Conservation (phyloP, 1,140 invertebrate genomes). For the Meteorus sp. region DNA sequence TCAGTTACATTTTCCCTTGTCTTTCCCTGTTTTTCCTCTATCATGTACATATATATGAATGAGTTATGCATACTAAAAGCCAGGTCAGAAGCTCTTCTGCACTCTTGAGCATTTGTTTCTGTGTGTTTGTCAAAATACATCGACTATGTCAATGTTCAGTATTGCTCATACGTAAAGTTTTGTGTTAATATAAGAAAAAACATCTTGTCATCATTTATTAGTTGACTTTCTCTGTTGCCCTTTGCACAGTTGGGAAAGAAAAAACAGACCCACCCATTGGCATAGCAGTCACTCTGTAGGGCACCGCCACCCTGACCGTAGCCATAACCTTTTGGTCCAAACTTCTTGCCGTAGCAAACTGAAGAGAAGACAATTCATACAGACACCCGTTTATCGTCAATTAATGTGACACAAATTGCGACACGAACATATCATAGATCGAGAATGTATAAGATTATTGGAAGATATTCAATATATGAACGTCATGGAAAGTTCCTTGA, state of each 20-base stretch:
- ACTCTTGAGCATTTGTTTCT: slow-evolving; percentile 32
- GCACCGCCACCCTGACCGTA: slow-evolving; percentile 90
- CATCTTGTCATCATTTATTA: too few relatives aligned
- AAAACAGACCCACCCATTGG: slow-evolving; percentile 73
- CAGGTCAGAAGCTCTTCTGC: slow-evolving; percentile 41
- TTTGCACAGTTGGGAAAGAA: not conserved
- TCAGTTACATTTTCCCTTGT: too few relatives aligned
- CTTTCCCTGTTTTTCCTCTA: too few relatives aligned
- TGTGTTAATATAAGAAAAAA: too few relatives aligned
- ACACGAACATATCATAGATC: too few relatives aligned
- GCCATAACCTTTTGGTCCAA: slow-evolving; percentile 92
- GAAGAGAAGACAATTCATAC: slow-evolving; percentile 56
- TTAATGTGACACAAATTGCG: too few relatives aligned
- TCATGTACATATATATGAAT: too few relatives aligned
- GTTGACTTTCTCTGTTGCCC: too few relatives aligned
- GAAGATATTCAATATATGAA: not conserved
- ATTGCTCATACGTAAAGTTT: too few relatives aligned
- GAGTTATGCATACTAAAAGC: slow-evolving; percentile 46
- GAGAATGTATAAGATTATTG: not conserved
- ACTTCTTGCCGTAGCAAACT: slow-evolving; percentile 93
- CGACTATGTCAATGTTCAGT: too few relatives aligned
- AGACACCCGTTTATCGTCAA: slow-evolving; percentile 21
- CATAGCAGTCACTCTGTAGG: slow-evolving; percentile 81
- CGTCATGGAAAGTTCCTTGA: too few relatives aligned
- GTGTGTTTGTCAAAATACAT: not conserved